These are phyloP conservation scores for Drosophila histrio DNA, from an alignment of 2,888 invertebrate genomes.

Conservation along the genomic window DNA sequence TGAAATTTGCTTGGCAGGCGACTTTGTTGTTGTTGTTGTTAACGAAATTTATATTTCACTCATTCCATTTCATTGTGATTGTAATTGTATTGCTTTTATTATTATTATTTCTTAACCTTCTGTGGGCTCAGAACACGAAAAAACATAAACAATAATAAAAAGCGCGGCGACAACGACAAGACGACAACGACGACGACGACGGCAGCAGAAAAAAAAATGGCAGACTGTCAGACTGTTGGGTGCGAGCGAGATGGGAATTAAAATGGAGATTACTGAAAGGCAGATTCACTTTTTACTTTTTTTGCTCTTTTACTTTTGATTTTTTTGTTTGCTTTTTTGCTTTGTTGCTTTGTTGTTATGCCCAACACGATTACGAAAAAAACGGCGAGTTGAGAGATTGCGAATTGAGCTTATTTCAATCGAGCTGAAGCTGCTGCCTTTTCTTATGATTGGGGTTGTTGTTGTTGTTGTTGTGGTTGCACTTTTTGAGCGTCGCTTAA, in stretches of 20 bases:
- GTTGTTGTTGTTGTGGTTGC: conserved; percentile 38
- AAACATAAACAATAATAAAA: conserved; percentile 77
- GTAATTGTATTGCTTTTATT: conserved; percentile 69
- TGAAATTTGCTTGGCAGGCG: conserved; percentile 71
- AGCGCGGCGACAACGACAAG: conserved; percentile 45
- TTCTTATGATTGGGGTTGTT: conserved; percentile 27
- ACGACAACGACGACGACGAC: conserved; percentile 5
- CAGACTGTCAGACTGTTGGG: conserved; percentile 54
- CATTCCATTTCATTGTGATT: conserved; percentile 72
- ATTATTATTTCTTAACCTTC: conserved; percentile 72
- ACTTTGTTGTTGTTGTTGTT: conserved; percentile 56
- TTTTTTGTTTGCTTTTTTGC: conserved; percentile 11
- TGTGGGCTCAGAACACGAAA: conserved; percentile 72
- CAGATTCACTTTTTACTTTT: conserved; percentile 74
- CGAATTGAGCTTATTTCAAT: conserved; percentile 65
- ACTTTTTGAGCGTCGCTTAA: conserved; percentile 23
- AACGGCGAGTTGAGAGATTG: conserved; percentile 64
- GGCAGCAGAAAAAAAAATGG: conserved; percentile 52
- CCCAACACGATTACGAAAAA: conserved; percentile 74
- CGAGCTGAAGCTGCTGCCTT: conserved; percentile 51
- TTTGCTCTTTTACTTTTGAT: conserved; percentile 11
- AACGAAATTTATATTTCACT: conserved; percentile 79
- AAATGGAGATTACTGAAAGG: conserved; percentile 61
- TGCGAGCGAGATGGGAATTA: conserved; percentile 60
- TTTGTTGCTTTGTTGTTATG: conserved; percentile 45